Evolutionary conservation across 2,113 vertebrate species (phyloP).

Genomic region (Ceuthmochares aereus): DNA sequence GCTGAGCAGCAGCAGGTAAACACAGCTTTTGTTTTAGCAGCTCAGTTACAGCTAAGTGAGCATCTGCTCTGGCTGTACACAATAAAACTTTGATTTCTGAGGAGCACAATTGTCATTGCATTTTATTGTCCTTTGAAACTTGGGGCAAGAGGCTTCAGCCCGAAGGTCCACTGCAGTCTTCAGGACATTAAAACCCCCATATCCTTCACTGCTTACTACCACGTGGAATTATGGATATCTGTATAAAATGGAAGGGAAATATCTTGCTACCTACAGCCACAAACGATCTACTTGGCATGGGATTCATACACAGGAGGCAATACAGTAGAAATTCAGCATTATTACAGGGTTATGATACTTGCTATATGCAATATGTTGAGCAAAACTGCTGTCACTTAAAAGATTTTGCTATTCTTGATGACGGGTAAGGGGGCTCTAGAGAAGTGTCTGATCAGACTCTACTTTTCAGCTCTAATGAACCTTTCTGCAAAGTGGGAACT

Average conservation of each 20-base stretch:
- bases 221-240: neutral
- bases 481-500: neutral
- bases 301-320: neutral
- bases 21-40: constrained; percentile 71
- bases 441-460: neutral
- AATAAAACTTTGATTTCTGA: constrained; percentile 63
- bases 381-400: neutral
- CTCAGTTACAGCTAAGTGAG: constrained; percentile 40
- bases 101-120: constrained; percentile 44
- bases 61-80: constrained; percentile 61
- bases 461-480: neutral
- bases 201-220: neutral
- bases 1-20: constrained; percentile 62
- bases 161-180: constrained; percentile 43
- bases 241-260: neutral
- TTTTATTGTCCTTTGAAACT: constrained; percentile 59
- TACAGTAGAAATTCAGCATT: neutral
- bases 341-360: neutral
- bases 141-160: constrained; percentile 19
- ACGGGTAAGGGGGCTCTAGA: neutral
- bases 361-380: neutral
- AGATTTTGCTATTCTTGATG: neutral
- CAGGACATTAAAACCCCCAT: constrained; percentile 25
- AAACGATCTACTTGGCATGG: neutral
- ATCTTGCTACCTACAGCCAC: neutral